Evolutionary conservation across 2,888 invertebrate species (phyloP), one percentile per base, ranked within the genome.

Genomic region (Notocelia uddmanniana): DNA sequence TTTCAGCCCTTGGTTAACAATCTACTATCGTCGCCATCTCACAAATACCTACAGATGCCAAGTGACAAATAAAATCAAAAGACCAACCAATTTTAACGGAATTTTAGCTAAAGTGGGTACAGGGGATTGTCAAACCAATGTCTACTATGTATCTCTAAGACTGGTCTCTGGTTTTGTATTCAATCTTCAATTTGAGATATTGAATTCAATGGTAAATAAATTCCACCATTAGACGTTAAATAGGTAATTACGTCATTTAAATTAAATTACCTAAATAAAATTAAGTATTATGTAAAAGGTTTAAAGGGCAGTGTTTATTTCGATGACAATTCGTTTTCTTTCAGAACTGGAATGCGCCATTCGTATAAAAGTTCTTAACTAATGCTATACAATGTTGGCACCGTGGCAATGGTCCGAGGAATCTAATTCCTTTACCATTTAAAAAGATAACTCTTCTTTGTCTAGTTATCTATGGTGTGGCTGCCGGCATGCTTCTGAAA

Each of bases 401-500:
- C 58, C 73, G 19, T 41, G 52, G 31, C 54, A 54, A 60, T 69
- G 69, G 58, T 64, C 64, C 59, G 23, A 48, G 72, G 72, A 72
- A 68, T 72, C 55, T 57, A 10, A 68, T 68, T 72, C 72, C 72
- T 67, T 45, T 37, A 48, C 67, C 67, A 60, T 75, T 75, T 77
- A 77, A 74, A 79, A 76, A 52, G 75, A 75, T 68, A 76, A 54
- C 41, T 79, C 74, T 74, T 82, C 78, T 52, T 76, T 78, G 54
- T 75, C 75, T 85, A 88, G 89, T 88, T 92, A 93, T 77, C 92
- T 93, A 78, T 91, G 93, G 59, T 93, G 92, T 0, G 93, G 93
- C 0, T 92, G 91, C 77, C 94, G 81, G 81, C 93, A 93, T 11
- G 83, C 79, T 84, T 92, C 93, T 93, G 67, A 50, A 72, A 68